These are phyloP conservation scores for Ophioninae sp. DNA, from an alignment of 2,888 invertebrate species.

Conservation along the genomic window DNA sequence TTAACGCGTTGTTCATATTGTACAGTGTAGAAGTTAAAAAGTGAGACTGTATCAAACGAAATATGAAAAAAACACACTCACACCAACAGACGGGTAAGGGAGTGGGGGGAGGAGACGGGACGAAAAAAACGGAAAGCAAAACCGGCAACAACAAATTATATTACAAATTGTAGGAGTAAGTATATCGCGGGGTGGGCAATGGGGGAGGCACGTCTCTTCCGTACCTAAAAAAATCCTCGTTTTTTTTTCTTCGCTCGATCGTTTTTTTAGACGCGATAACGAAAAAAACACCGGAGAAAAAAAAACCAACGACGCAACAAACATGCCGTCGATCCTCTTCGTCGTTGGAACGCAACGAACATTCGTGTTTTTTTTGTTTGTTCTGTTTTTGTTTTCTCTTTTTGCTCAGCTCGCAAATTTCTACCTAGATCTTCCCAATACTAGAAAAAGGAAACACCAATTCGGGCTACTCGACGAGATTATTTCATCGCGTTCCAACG, in stretches of 20 bases:
- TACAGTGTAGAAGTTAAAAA: constrained; percentile 78
- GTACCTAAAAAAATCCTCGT: constrained; percentile 42
- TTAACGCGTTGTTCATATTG: constrained; percentile 79
- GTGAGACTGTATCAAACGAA: constrained; percentile 20
- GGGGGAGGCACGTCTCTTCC: constrained; percentile 69
- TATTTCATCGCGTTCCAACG: background rate
- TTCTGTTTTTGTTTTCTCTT: background rate
- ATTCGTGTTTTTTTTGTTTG: background rate
- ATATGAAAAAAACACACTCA: constrained; percentile 60
- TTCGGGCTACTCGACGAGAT: background rate
- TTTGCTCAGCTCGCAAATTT: background rate
- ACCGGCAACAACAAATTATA: constrained; percentile 72
- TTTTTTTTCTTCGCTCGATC: constrained; percentile 52
- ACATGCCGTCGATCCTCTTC: background rate
- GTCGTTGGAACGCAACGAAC: background rate
- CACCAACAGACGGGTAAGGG: constrained; percentile 67
- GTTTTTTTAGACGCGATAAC: constrained; percentile 51
- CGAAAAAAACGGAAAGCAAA: constrained; percentile 64
- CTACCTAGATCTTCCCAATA: background rate
- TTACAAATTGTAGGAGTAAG: constrained; percentile 76
- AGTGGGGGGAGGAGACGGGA: constrained; percentile 30
- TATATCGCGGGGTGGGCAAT: constrained; percentile 71
- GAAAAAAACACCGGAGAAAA: background rate
- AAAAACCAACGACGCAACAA: background rate
- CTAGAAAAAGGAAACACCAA: constrained; percentile 25